phyloP scores from a whole-genome alignment of 2,113 vertebrate genomes.

The Chiloscyllium plagiosum region DNA sequence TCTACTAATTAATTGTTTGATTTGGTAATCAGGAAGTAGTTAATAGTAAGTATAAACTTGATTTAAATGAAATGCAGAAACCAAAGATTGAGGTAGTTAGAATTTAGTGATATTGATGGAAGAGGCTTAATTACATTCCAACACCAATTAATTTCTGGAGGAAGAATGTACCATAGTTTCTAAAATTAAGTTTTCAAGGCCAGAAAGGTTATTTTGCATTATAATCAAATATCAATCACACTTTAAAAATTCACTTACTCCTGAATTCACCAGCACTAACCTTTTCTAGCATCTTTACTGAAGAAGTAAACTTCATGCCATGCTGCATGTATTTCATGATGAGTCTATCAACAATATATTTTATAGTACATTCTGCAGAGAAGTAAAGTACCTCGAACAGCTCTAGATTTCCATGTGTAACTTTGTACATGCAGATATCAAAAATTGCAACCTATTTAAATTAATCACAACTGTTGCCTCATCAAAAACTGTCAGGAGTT shows the following conservation, averaged over 20 bases:
- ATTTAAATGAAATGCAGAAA: neutral
- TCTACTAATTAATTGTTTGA: neutral
- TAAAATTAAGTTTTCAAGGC: neutral
- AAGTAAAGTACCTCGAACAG: neutral
- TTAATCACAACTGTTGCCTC: neutral
- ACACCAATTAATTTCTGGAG: neutral
- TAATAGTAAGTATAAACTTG: neutral
- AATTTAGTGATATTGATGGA: neutral
- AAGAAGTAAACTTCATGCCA: neutral
- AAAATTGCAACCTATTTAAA: neutral
- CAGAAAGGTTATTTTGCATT: neutral
- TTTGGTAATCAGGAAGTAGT: neutral
- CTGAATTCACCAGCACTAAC: neutral
- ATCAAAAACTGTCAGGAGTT: neutral
- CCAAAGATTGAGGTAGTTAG: neutral
- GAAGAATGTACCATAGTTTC: neutral
- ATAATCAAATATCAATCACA: neutral
- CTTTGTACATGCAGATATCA: neutral
- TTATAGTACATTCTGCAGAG: neutral
- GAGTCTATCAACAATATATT: neutral
- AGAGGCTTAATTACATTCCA: neutral
- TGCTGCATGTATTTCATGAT: neutral
- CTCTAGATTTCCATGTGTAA: neutral
- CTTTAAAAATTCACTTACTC: neutral
- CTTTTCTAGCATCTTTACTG: neutral